Percentiles rank a stretch among this genome's conserved stretches.
phyloP scores from a whole-genome alignment of 35 echinoderm and acorn worm genomes.

The Anneissia japonica region DNA sequence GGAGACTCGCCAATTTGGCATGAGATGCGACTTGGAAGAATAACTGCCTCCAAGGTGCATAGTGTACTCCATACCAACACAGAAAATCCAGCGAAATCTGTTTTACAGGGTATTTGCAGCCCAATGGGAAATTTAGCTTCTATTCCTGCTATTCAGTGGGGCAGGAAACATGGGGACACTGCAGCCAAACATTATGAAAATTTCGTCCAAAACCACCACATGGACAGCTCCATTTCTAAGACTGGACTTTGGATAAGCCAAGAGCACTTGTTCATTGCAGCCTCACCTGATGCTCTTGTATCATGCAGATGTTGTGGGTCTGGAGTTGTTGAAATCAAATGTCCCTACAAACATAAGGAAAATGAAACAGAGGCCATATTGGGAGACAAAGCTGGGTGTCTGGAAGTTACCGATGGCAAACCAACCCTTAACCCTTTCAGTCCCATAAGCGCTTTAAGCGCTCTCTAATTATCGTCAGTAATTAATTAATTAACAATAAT shows the following conservation, averaged over 20 bases:
- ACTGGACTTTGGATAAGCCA: slow-evolving; percentile 11
- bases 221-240: background rate
- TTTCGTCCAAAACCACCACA: background rate
- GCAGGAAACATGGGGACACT: background rate
- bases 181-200: background rate
- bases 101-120: slow-evolving; percentile 12
- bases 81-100: slow-evolving; percentile 15
- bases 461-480: no score
- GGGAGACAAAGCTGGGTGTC: background rate
- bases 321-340: background rate
- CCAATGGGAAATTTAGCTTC: background rate
- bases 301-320: slow-evolving; percentile 3
- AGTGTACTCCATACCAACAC: background rate
- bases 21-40: background rate
- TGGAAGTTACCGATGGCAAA: no score
- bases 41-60: background rate
- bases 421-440: no score
- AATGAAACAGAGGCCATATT: background rate
- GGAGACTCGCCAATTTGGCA: background rate
- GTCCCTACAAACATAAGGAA: background rate
- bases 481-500: no score
- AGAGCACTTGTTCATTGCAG: slow-evolving; percentile 6
- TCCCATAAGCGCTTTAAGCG: no score
- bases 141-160: slow-evolving; percentile 1
- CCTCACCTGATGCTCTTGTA: slow-evolving; percentile 16